Evolutionary conservation across 92 coral and sea anemone species (phyloP).

Genomic region (Galaxea fascicularis): DNA sequence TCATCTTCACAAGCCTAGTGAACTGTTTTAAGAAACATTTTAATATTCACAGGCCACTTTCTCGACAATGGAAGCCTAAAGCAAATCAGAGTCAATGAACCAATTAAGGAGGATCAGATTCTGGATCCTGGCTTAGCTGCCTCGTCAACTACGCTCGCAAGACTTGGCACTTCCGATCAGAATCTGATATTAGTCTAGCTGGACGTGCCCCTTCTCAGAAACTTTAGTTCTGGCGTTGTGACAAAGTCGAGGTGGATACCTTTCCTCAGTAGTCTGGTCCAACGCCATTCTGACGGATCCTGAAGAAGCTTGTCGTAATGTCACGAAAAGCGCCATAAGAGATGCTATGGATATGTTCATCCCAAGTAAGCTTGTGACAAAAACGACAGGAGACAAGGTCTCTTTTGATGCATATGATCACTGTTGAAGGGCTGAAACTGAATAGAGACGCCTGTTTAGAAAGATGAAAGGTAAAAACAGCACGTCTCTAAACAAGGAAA

Average conservation of each 20-base stretch:
- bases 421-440: background rate
- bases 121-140: too few relatives aligned
- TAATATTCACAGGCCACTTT: too few relatives aligned
- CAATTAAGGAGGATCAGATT: background rate
- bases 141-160: background rate
- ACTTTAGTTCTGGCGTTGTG: background rate
- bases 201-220: background rate
- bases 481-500: background rate
- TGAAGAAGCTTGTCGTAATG: constrained; percentile 1
- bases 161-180: background rate
- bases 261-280: background rate
- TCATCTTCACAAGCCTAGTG: too few relatives aligned
- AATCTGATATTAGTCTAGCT: background rate
- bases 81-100: too few relatives aligned
- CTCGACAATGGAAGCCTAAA: too few relatives aligned
- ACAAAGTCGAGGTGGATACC: background rate
- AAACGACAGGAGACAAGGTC: background rate
- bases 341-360: constrained; percentile 5
- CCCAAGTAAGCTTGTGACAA: background rate
- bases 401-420: background rate
- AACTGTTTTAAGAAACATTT: too few relatives aligned
- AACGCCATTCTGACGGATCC: background rate
- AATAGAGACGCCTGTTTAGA: background rate
- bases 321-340: background rate
- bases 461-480: background rate